Evolutionary conservation across 2,113 vertebrate genomes (phyloP).

Genomic region (Telmatochromis brichardi): DNA sequence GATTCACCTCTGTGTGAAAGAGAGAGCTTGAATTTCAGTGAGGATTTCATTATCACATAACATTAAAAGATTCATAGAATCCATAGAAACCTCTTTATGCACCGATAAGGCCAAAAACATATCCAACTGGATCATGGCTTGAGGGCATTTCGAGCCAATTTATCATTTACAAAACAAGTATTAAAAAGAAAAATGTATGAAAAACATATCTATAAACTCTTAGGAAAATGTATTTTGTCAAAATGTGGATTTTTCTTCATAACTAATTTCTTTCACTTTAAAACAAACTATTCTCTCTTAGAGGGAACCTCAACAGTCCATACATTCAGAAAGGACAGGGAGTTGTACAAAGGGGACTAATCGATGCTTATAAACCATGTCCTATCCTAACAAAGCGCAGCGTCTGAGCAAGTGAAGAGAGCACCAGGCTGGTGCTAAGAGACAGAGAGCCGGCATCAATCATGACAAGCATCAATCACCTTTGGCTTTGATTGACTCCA

Average conservation of each 20-base stretch:
- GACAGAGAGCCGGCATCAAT: constrained; percentile 11
- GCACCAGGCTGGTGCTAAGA: background rate
- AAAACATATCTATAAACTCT: background rate
- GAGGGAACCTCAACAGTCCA: background rate
- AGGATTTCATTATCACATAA: background rate
- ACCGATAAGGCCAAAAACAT: background rate
- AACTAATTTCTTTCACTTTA: background rate
- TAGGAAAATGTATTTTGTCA: background rate
- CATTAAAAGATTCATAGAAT: background rate
- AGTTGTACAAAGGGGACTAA: background rate
- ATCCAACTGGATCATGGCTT: background rate
- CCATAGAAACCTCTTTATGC: background rate
- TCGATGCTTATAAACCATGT: constrained; percentile 7
- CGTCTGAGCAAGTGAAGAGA: background rate
- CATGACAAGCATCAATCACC: constrained; percentile 50
- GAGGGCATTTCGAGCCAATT: background rate
- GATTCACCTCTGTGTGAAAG: background rate
- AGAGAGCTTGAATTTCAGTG: background rate
- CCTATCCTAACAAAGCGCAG: background rate
- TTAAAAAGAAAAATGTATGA: background rate
- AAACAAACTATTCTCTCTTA: background rate
- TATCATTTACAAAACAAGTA: background rate
- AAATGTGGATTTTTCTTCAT: background rate
- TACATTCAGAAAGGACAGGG: background rate
- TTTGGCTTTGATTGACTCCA: constrained; percentile 47